These are phyloP conservation scores for Conomelus anceps DNA, from an alignment of 2,888 invertebrate genomes.

Conservation along the genomic window DNA sequence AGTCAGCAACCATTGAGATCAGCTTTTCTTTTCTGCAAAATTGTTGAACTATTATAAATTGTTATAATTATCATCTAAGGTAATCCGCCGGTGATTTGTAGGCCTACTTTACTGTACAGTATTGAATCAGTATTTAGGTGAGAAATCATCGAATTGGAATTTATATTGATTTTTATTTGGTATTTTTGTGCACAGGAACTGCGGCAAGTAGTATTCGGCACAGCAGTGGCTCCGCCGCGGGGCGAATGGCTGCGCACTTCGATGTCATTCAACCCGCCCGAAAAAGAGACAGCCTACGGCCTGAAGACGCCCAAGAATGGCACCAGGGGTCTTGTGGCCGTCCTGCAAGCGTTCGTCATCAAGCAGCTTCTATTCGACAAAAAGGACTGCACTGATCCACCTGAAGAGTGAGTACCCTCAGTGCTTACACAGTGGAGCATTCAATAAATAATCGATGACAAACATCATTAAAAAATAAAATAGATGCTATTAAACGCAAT, in stretches of 20 bases:
- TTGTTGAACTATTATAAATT: no score
- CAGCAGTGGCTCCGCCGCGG: slow-evolving; percentile 59
- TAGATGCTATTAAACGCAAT: not conserved
- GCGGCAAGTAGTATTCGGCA: slow-evolving; percentile 57
- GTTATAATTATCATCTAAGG: no score
- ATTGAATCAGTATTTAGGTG: no score
- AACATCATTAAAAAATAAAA: not conserved
- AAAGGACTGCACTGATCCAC: slow-evolving; percentile 46
- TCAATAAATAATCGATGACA: not conserved
- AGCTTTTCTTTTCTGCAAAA: no score
- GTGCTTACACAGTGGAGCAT: not conserved
- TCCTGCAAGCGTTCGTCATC: slow-evolving; percentile 61
- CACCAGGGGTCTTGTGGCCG: slow-evolving; percentile 54
- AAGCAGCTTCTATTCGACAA: slow-evolving; percentile 59
- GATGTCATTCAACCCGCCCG: slow-evolving; percentile 54
- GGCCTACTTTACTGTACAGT: no score
- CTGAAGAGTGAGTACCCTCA: slow-evolving; percentile 48
- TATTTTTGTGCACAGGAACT: slow-evolving; percentile 47
- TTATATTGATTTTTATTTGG: no score
- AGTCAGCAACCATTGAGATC: no score
- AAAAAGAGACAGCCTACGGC: slow-evolving; percentile 55
- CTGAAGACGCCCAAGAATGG: slow-evolving; percentile 59
- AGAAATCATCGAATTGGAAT: no score
- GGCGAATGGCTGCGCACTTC: slow-evolving; percentile 66
- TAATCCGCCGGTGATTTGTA: no score